Evolutionary conservation across 2,113 vertebrate genomes (phyloP).

Genomic region (Salminus brasiliensis): DNA sequence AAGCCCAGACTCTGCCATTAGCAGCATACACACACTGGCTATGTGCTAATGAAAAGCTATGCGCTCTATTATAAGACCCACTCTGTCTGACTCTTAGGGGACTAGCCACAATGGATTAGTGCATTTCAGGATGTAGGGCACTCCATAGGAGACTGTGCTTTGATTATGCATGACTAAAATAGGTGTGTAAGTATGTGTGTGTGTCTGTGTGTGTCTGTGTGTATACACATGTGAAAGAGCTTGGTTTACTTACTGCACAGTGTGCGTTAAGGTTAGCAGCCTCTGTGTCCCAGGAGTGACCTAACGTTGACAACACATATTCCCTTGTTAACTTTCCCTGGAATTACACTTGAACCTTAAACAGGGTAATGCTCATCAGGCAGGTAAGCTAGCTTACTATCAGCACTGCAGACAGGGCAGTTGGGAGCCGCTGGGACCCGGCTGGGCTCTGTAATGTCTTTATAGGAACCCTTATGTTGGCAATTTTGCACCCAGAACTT

Average conservation of each 20-base stretch:
- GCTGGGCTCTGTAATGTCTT: neutral
- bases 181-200: conserved; percentile 56
- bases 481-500: no score
- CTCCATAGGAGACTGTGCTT: conserved; percentile 71
- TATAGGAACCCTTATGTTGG: no score
- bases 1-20: conserved; percentile 52
- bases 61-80: conserved; percentile 72
- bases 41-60: conserved; percentile 72
- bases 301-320: conserved; percentile 50
- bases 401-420: neutral
- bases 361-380: conserved; percentile 10
- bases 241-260: conserved; percentile 56
- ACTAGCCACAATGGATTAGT: conserved; percentile 69
- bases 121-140: conserved; percentile 72
- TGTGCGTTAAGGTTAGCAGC: conserved; percentile 58
- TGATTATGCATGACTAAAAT: conserved; percentile 77
- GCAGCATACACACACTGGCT: conserved; percentile 45
- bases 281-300: conserved; percentile 53
- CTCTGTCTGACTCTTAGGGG: conserved; percentile 66
- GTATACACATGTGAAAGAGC: conserved; percentile 34
- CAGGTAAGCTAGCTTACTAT: neutral
- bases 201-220: conserved; percentile 38
- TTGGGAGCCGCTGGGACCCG: neutral
- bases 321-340: conserved; percentile 48
- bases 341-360: conserved; percentile 56